phyloP scores from a whole-genome alignment of 2,113 vertebrate species.

The Mirza zaza region DNA sequence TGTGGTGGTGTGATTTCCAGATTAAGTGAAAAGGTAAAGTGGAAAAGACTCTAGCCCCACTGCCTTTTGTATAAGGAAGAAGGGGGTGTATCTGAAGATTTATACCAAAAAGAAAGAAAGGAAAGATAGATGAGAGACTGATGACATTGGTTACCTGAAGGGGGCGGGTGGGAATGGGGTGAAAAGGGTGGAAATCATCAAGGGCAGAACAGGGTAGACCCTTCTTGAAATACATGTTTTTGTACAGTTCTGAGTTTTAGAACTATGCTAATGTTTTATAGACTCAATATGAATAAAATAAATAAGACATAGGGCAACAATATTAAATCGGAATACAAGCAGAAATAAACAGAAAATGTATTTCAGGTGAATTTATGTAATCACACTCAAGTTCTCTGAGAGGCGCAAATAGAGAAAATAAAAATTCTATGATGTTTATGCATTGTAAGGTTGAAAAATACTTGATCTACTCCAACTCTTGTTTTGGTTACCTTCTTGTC shows the following conservation, averaged over 20 bases:
- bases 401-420: background rate
- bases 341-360: background rate
- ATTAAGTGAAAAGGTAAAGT: background rate
- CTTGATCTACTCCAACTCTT: background rate
- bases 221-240: background rate
- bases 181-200: background rate
- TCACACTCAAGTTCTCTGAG: background rate
- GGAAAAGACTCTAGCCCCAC: background rate
- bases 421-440: background rate
- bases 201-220: background rate
- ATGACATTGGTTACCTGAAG: background rate
- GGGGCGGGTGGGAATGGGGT: background rate
- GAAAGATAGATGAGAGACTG: background rate
- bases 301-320: background rate
- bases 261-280: background rate
- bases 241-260: background rate
- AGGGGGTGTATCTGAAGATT: background rate
- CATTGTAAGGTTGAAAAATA: background rate
- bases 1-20: background rate
- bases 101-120: background rate
- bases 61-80: background rate
- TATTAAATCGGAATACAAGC: background rate
- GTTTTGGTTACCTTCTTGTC: background rate
- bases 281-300: background rate
- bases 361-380: background rate